Evolutionary conservation across 2,888 invertebrate species (phyloP).

Genomic region (Dolichomitus sp.): DNA sequence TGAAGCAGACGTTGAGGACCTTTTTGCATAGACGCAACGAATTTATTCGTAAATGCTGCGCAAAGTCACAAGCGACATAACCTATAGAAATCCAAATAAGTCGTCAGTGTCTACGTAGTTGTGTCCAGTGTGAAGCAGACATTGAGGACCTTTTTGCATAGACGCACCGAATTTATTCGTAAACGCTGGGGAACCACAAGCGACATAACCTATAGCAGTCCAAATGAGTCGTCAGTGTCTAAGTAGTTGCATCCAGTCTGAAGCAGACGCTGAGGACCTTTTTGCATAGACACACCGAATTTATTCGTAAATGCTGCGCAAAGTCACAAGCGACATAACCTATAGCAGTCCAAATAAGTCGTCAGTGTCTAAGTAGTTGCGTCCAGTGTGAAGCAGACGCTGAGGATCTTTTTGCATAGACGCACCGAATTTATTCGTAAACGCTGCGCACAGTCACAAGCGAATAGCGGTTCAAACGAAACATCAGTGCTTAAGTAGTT

Average conservation of each 20-base stretch:
- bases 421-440: conserved; percentile 75
- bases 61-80: too few relatives aligned
- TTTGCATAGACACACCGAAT: conserved; percentile 66
- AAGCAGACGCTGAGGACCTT: not conserved
- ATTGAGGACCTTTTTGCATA: too few relatives aligned
- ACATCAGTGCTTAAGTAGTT: not conserved
- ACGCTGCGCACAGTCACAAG: conserved; percentile 48
- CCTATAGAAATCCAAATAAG: too few relatives aligned
- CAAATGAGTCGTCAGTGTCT: not conserved
- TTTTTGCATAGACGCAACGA: too few relatives aligned
- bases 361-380: conserved; percentile 1
- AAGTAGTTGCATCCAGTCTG: conserved; percentile 4
- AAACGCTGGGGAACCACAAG: conserved; percentile 63
- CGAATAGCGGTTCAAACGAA: not conserved
- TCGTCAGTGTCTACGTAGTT: not conserved
- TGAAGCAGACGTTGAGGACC: too few relatives aligned
- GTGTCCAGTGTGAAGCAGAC: conserved; percentile 10
- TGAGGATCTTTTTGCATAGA: too few relatives aligned
- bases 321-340: not conserved
- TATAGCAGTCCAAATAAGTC: not conserved
- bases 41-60: too few relatives aligned
- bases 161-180: conserved; percentile 73
- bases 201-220: not conserved
- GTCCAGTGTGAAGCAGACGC: conserved; percentile 8
- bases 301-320: conserved; percentile 74